A percentile compares a stretch with the other conserved stretches of the same genome.
phyloP scores from a whole-genome alignment of 2,888 invertebrate genomes.

The Hypercompe scribonia region DNA sequence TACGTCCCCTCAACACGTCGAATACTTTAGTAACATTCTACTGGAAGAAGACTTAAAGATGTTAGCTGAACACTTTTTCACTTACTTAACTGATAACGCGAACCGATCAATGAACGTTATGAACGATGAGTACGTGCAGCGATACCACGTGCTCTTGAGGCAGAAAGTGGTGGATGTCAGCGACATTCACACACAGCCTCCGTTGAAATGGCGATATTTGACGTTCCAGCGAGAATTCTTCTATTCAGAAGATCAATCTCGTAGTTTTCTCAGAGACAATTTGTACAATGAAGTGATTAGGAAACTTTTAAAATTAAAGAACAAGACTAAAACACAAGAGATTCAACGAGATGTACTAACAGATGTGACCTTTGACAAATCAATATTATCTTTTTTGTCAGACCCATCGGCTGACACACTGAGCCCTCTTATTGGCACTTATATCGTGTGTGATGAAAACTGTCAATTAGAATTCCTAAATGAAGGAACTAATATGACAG shows the following conservation, averaged over 20 bases:
- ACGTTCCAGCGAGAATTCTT: conserved; percentile 31
- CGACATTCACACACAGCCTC: conserved; percentile 17
- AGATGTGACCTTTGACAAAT: background rate
- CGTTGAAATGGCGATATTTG: conserved; percentile 8
- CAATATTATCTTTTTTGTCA: conserved; percentile 14
- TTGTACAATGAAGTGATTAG: conserved; percentile 26
- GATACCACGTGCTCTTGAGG: conserved; percentile 34
- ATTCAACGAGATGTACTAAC: background rate
- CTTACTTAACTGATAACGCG: background rate
- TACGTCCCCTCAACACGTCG: too few relatives aligned
- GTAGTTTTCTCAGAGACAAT: conserved; percentile 29
- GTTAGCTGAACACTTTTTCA: too few relatives aligned
- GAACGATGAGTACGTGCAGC: conserved; percentile 29
- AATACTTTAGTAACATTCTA: too few relatives aligned
- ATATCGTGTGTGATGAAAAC: conserved; percentile 7
- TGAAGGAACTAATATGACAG: background rate
- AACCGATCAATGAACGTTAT: conserved; percentile 14
- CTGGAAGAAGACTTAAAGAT: too few relatives aligned
- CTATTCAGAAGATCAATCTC: conserved; percentile 4
- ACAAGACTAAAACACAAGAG: background rate
- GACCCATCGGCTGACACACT: conserved; percentile 8
- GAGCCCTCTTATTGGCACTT: conserved; percentile 23
- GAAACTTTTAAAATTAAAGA: conserved; percentile 6
- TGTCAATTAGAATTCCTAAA: conserved; percentile 1
- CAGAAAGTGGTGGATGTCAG: conserved; percentile 24